Evolutionary conservation across 2,888 invertebrate species (phyloP), one percentile per base, ranked within the genome.

Genomic region (Synanthedon tipuliformis): DNA sequence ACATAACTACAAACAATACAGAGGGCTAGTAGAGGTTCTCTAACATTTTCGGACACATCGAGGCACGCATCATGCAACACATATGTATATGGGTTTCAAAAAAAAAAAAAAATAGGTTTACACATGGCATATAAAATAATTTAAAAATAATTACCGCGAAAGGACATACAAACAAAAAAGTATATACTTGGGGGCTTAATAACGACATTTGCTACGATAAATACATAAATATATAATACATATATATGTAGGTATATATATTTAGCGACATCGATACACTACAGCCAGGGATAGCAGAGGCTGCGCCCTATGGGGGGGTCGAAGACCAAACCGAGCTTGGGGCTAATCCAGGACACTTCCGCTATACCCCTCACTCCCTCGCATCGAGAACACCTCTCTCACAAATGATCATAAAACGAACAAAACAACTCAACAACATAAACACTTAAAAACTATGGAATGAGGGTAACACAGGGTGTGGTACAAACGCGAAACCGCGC

Each of bases 341-440:
- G 82, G 80, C 81, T 81, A 23, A 78, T 81, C 81, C 81, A 77
- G 71, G 81, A 83, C 84, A 85, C 83, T 81, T 81, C 82, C 82
- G 83, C 85, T 82, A 81, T 84, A 85, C 86, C 86, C 86, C 86
- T 82, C 85, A 84, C 86, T 86, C 86, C 83, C 86, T 84, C 83
- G 81, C 81, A 86, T 85, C 86, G 86, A 86, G 86, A 85, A 87
- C 86, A 87, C 86, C 86, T 86, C 86, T 85, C 86, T 86, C 86
- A 86, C 86, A 85, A 77, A 83, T 84, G 79, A 81, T 82, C 77
- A 84, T 79, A 87, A 84, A 82, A 81, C 73, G 75, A 82, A 86
- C 75, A 75, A 68, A 78, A 80, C 66, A 83, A 85, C 76, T 78
- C 65, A 84, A 85, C 65, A 84, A 85, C 73, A 77, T 73, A 81